Evolutionary conservation across 2,113 vertebrate species (phyloP).

Genomic region (Lipotes vexillifer): DNA sequence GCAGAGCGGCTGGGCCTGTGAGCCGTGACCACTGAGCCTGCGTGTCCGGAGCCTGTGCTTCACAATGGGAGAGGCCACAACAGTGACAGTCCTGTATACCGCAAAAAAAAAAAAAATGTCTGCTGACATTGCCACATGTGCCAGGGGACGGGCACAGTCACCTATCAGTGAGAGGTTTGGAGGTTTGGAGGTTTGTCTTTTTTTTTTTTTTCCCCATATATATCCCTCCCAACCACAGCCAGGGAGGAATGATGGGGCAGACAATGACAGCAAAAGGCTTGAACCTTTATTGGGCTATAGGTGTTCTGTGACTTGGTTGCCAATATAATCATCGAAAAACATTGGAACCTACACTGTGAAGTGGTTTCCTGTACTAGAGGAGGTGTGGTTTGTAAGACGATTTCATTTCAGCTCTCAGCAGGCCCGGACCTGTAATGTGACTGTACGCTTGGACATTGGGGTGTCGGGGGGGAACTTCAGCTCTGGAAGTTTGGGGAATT

Average conservation of each 20-base stretch:
- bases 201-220: not conserved
- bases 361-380: not conserved
- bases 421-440: not conserved
- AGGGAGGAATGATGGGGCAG: not conserved
- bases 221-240: not conserved
- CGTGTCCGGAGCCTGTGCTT: no score
- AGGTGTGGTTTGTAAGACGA: not conserved
- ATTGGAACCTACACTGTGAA: not conserved
- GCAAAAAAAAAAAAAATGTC: not conserved
- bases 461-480: not conserved
- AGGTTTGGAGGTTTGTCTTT: not conserved
- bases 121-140: not conserved
- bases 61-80: no score
- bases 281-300: not conserved
- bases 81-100: no score
- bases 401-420: not conserved
- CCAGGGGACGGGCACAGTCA: not conserved
- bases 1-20: no score
- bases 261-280: not conserved
- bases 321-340: not conserved
- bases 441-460: not conserved
- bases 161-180: not conserved
- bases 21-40: no score
- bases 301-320: conserved; percentile 18
- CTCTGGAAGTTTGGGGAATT: conserved; percentile 45